A percentile compares a stretch with the other conserved stretches of the same genome.
Conservation (phyloP, 2,888 invertebrate species). For the Trichogramma dendrolimi region DNA sequence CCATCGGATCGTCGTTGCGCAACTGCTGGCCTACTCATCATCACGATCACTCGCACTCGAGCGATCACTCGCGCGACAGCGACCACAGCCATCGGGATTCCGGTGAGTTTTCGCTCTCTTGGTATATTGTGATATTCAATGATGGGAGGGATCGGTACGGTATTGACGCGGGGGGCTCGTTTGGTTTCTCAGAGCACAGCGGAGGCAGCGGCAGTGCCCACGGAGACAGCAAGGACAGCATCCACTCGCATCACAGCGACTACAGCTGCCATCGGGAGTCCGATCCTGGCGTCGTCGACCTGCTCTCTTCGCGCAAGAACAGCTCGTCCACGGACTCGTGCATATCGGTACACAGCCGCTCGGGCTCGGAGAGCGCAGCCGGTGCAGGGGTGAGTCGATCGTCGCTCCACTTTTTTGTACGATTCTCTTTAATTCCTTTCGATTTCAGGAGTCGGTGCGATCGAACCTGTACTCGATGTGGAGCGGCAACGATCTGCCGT, state of each 20-base stretch:
- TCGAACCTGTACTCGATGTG: constrained; percentile 55
- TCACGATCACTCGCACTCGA: constrained; percentile 35
- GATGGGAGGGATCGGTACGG: too few relatives aligned
- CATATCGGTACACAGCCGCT: constrained; percentile 59
- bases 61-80: constrained; percentile 46
- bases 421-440: constrained; percentile 14
- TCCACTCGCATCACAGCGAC: constrained; percentile 45
- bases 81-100: constrained; percentile 38
- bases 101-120: constrained; percentile 27
- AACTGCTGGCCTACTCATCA: constrained; percentile 42
- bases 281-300: constrained; percentile 42
- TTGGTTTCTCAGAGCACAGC: constrained; percentile 42
- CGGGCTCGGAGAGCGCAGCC: constrained; percentile 56
- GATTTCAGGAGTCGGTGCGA: constrained; percentile 46
- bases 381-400: constrained; percentile 46
- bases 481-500: constrained; percentile 53
- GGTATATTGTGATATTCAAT: neutral
- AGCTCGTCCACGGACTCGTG: constrained; percentile 62
- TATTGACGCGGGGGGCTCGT: neutral
- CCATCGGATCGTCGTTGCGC: constrained; percentile 39
- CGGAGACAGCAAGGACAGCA: constrained; percentile 49
- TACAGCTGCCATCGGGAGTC: constrained; percentile 45
- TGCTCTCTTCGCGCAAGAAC: constrained; percentile 57
- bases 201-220: constrained; percentile 46
- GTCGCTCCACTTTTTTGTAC: neutral